phyloP scores from a whole-genome alignment of 1,140 invertebrate species.

The Mya arenaria region DNA sequence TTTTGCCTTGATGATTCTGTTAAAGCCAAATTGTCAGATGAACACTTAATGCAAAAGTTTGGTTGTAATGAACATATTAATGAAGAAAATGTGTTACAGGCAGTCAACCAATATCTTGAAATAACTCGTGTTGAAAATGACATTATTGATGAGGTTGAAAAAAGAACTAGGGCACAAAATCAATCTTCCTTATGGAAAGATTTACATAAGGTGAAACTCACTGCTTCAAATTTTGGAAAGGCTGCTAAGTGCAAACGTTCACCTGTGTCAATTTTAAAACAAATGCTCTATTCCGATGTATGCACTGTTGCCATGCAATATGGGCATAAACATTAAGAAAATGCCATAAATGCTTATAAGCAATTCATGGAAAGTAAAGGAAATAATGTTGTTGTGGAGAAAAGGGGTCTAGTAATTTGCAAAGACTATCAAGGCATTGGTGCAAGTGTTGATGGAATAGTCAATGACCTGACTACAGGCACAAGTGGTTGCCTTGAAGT shows the following conservation, averaged over 20 bases:
- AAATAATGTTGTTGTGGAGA: neutral
- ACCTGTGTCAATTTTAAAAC: neutral
- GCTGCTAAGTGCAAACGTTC: neutral
- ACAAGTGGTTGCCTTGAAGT: neutral
- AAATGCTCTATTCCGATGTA: neutral
- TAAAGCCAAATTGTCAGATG: neutral
- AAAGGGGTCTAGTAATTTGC: neutral
- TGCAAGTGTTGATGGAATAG: neutral
- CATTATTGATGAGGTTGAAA: neutral
- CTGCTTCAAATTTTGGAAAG: constrained; percentile 18
- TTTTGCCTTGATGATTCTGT: neutral
- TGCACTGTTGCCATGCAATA: neutral
- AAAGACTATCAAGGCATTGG: neutral
- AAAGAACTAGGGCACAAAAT: neutral
- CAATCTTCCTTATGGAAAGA: neutral
- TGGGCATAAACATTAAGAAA: neutral
- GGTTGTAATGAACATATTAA: neutral
- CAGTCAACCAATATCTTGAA: neutral
- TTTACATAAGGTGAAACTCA: neutral
- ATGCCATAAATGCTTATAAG: neutral
- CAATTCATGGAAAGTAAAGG: neutral
- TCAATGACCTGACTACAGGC: neutral
- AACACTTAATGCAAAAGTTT: neutral
- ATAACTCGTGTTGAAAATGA: neutral
- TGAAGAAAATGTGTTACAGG: neutral